A percentile compares a stretch with the other conserved stretches of the same genome.
phyloP scores from a whole-genome alignment of 1,140 invertebrate genomes.

The Centruroides sculpturatus region DNA sequence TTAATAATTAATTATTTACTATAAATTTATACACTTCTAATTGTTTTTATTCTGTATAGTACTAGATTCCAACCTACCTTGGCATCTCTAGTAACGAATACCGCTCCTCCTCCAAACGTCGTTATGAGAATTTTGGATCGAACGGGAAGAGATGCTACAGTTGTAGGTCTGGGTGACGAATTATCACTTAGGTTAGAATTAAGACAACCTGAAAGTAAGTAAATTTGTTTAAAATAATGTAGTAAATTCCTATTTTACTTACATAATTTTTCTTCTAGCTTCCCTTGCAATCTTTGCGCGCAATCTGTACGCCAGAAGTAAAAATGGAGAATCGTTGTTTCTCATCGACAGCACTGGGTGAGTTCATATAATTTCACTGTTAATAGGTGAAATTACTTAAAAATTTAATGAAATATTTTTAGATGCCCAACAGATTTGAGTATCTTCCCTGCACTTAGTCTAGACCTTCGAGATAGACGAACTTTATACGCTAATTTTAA shows the following conservation, averaged over 20 bases:
- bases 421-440: conserved; percentile 35
- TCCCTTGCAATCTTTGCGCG: conserved; percentile 37
- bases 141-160: conserved; percentile 31
- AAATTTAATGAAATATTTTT: neutral
- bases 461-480: conserved; percentile 28
- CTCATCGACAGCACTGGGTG: conserved; percentile 36
- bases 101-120: conserved; percentile 36
- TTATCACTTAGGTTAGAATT: conserved; percentile 35
- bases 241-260: neutral
- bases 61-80: conserved; percentile 14
- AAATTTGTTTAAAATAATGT: neutral
- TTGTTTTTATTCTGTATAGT: conserved; percentile 8
- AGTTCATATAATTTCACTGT: conserved; percentile 4
- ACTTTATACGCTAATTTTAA: conserved; percentile 34
- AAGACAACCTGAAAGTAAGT: conserved; percentile 25
- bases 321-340: conserved; percentile 35
- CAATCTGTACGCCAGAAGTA: conserved; percentile 36
- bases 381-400: no score
- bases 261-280: conserved; percentile 8
- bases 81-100: conserved; percentile 32
- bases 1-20: neutral
- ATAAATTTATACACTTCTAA: no score
- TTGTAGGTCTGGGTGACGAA: conserved; percentile 36
- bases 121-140: conserved; percentile 34
- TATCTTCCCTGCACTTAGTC: conserved; percentile 33